phyloP scores from a whole-genome alignment of 2,113 vertebrate species.

The Gymnorhina tibicen region DNA sequence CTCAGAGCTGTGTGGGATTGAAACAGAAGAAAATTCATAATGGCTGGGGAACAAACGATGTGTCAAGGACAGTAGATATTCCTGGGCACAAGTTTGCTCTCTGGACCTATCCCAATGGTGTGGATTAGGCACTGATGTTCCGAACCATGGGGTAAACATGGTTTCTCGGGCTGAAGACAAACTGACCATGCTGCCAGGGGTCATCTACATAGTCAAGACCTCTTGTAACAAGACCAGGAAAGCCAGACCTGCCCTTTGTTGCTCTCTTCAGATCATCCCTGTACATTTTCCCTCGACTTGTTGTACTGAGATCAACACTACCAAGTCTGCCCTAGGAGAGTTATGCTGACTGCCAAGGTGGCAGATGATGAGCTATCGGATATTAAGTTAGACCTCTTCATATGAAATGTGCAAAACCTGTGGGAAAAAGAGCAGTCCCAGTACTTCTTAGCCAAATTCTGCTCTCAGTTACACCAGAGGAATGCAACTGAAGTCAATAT shows the following conservation, averaged over 20 bases:
- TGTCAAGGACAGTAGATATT: background rate
- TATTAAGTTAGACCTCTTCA: background rate
- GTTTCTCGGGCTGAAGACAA: background rate
- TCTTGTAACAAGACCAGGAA: background rate
- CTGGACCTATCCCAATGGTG: background rate
- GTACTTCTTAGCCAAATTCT: background rate
- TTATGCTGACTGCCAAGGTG: background rate
- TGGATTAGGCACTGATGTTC: background rate
- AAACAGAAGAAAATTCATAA: background rate
- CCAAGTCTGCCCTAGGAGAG: background rate
- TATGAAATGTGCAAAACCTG: background rate
- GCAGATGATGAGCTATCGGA: background rate
- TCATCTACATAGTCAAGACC: background rate
- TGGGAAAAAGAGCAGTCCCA: background rate
- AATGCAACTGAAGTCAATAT: background rate
- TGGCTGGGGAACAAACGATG: background rate
- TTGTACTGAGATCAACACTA: background rate
- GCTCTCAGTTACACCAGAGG: background rate
- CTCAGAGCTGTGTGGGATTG: background rate
- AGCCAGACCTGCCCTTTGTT: background rate
- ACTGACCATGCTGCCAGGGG: background rate
- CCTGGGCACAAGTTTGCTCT: background rate
- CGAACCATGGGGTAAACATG: fast-evolving
- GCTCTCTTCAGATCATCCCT: background rate
- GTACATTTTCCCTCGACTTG: background rate